Conservation (phyloP, 2,888 invertebrate species). For the Drosophila cognata region DNA sequence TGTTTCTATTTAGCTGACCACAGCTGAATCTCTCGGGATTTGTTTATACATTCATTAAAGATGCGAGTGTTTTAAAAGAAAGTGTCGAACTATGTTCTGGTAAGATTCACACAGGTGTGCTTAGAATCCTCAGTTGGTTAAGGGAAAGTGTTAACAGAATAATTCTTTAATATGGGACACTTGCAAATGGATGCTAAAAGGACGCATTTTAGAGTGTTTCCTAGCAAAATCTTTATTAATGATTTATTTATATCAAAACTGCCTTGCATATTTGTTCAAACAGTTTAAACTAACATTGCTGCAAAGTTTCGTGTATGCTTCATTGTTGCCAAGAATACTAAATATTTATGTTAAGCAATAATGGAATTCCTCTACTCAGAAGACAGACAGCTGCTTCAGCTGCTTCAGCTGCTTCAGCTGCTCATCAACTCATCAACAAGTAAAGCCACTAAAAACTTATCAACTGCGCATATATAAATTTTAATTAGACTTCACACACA, state of each 20-base stretch:
- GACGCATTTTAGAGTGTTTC: background rate
- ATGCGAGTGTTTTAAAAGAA: background rate
- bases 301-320: background rate
- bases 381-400: conserved; percentile 29
- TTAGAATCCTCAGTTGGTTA: conserved; percentile 1
- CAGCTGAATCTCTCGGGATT: background rate
- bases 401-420: conserved; percentile 36
- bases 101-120: background rate
- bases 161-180: background rate
- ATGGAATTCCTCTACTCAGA: conserved; percentile 14
- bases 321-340: background rate
- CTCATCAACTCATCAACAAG: conserved; percentile 60
- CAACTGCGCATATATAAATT: conserved; percentile 77
- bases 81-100: background rate
- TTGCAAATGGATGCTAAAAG: background rate
- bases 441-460: conserved; percentile 76
- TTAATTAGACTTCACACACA: conserved; percentile 64
- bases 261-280: background rate
- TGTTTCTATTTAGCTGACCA: conserved; percentile 4
- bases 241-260: background rate
- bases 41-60: background rate
- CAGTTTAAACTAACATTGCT: background rate
- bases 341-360: conserved; percentile 21
- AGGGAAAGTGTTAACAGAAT: background rate
- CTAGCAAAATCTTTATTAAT: background rate